phyloP scores from a whole-genome alignment of 2,113 vertebrate genomes.

The Brachirus orientalis region DNA sequence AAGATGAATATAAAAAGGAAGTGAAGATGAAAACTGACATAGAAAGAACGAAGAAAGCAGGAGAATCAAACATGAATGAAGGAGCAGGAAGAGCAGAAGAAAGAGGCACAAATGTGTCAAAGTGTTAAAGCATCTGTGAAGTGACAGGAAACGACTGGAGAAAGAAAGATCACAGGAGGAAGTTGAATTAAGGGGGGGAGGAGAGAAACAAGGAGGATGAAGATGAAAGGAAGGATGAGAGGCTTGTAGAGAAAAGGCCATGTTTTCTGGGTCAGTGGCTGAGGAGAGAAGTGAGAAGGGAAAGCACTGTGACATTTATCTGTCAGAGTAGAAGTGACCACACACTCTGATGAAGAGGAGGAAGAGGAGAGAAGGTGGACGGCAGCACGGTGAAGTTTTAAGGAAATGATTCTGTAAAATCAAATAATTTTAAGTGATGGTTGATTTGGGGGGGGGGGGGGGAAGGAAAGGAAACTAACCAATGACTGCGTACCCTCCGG shows the following conservation, averaged over 20 bases:
- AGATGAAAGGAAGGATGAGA: slow-evolving; percentile 23
- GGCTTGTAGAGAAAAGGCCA: no score
- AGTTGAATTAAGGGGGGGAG: not conserved
- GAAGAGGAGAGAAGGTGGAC: no score
- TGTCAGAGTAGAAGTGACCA: slow-evolving; percentile 44
- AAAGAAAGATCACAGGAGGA: not conserved
- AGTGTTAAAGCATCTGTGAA: not conserved
- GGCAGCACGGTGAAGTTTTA: no score
- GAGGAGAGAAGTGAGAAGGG: no score
- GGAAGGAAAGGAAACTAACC: slow-evolving; percentile 82
- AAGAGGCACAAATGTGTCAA: no score
- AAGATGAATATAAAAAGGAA: not conserved
- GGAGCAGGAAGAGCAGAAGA: not conserved
- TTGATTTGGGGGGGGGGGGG: no score
- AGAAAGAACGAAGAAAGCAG: no score
- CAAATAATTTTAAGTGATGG: no score
- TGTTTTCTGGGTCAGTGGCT: no score
- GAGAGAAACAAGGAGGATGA: slow-evolving; percentile 7
- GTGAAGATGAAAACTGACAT: no score
- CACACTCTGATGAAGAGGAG: slow-evolving; percentile 36
- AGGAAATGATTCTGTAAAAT: no score
- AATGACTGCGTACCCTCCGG: slow-evolving; percentile 96
- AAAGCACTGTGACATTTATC: no score
- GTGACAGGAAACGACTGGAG: not conserved
- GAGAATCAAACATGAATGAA: not conserved